Base-by-base conservation (phyloP, 2,113 vertebrate genomes). In the Oenanthe melanoleuca region DNA sequence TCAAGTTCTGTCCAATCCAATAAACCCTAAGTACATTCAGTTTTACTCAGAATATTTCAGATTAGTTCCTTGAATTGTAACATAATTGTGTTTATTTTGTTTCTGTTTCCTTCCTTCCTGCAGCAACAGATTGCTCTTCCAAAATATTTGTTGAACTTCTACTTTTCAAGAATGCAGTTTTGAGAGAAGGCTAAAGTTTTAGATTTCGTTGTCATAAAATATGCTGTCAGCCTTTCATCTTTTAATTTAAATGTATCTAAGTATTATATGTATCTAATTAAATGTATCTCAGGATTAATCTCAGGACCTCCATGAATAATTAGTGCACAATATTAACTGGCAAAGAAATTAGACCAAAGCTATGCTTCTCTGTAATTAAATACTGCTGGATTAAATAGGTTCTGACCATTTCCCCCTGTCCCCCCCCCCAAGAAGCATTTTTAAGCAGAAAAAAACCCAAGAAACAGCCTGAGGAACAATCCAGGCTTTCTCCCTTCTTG, bases 281-380 rank as follows among this genome's bases (percentile, higher is more conserved):
- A 79, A 89, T 63, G 40, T 84, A 81, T 69, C 64, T 64, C 80
- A 96, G 53, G 59, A 40, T 63, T 63, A 50, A 63, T 89, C 85
- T 88, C 34, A 86, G 33, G 55, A 71, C 57, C 61, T 92, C 89
- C 88, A 92, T 94, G 84, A 94, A 77, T 88, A 95, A 94, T 95
- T 91, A 95, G 78, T 52, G 59, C 16, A 73, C 59, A 47, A 38
- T 88, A 73, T 95, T 91, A 93, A 86, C 52, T 83, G 87, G 49
- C 31, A 85, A 95, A 91, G 45, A 92, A 91, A 80, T 79, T 66
- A 40, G 56, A 79, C 45, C 4, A 4, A 95, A 92, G 26, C 11
- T 74, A 56, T 0, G 0, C 23, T 33, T 87, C 92, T 8, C 42
- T 89, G 84, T 94, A 92, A 75, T 94, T 95, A 95, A 85, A 82